phyloP scores from a whole-genome alignment of 2,888 invertebrate species.

The Lasioglossum oenotherae region DNA sequence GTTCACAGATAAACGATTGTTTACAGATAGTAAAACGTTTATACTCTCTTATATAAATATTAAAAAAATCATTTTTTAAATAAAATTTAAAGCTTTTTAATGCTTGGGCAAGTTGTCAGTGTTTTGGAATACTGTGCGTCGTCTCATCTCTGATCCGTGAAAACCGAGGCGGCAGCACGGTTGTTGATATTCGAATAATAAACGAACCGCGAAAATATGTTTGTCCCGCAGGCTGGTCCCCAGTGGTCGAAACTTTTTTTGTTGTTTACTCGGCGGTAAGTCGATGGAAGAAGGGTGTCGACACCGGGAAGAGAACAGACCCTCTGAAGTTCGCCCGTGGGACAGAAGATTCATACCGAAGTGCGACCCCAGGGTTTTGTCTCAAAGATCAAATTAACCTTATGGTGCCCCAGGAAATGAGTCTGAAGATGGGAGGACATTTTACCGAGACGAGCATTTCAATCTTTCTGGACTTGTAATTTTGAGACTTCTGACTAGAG shows the following conservation, averaged over 20 bases:
- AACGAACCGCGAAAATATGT: constrained; percentile 80
- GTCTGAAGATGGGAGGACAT: neutral
- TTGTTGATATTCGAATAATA: constrained; percentile 76
- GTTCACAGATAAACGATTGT: no score
- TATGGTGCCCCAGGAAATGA: constrained; percentile 12
- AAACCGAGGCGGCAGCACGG: neutral
- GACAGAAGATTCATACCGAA: constrained; percentile 50
- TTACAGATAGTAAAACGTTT: no score
- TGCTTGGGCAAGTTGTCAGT: no score
- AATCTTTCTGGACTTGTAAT: neutral
- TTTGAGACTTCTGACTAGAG: neutral
- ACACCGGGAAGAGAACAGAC: constrained; percentile 21
- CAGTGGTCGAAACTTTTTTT: constrained; percentile 70
- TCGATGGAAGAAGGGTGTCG: constrained; percentile 33
- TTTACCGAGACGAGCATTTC: neutral
- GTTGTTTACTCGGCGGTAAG: constrained; percentile 75
- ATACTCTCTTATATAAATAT: no score
- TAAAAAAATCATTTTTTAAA: no score
- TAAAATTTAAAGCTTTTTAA: no score
- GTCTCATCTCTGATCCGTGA: neutral
- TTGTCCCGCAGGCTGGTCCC: constrained; percentile 68
- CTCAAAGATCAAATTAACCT: constrained; percentile 73
- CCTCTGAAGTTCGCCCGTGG: constrained; percentile 65
- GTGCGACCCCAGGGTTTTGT: constrained; percentile 70
- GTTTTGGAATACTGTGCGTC: no score